phyloP scores from a whole-genome alignment of 2,888 invertebrate species.

The Ommatoiulus sabulosus region DNA sequence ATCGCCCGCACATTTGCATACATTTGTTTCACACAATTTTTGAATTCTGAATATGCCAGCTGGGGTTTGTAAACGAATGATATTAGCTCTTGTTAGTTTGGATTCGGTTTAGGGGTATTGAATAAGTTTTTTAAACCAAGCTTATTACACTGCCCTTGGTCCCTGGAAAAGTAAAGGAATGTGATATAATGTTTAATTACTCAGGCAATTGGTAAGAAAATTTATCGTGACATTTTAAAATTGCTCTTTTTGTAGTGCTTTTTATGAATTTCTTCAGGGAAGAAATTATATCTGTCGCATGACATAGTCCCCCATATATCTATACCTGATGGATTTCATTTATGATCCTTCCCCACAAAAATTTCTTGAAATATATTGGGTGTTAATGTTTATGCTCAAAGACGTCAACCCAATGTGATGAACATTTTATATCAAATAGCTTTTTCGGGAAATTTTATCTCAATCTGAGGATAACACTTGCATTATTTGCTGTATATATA shows the following conservation, averaged over 20 bases:
- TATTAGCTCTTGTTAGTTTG: not conserved
- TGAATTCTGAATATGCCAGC: too few species aligned
- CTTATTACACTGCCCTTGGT: not conserved
- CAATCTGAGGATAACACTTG: too few species aligned
- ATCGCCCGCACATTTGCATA: too few species aligned
- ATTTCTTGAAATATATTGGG: not conserved
- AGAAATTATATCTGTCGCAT: not conserved
- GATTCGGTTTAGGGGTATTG: not conserved
- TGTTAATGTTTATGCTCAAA: not conserved
- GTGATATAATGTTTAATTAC: slow-evolving; percentile 2
- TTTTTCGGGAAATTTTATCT: not conserved
- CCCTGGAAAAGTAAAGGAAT: not conserved
- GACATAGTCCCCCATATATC: not conserved
- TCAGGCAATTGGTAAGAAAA: not conserved
- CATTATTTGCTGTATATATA: not conserved
- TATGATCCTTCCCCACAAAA: not conserved
- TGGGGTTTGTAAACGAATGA: not conserved
- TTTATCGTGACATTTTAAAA: not conserved
- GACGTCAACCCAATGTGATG: not conserved
- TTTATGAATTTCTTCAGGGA: not conserved
- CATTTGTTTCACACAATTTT: too few species aligned
- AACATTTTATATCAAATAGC: not conserved
- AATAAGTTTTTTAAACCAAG: not conserved
- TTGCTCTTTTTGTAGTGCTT: not conserved
- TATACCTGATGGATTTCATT: not conserved